Percentiles rank a stretch among this genome's conserved stretches.
These are phyloP conservation scores for Bungarus multicinctus DNA, from an alignment of 2,113 vertebrate species.

Conservation along the genomic window DNA sequence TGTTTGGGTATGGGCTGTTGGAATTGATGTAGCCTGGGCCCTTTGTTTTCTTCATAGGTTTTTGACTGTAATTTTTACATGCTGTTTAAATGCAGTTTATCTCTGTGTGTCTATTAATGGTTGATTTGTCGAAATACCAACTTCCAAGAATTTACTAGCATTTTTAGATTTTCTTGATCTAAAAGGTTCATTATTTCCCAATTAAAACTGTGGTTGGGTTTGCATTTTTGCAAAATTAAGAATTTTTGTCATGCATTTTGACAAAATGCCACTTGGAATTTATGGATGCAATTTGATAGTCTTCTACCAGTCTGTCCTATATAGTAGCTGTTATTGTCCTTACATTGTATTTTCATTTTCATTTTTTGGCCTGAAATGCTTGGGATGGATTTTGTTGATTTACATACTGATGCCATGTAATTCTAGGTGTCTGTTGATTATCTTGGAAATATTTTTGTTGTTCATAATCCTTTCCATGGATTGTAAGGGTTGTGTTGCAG, in stretches of 20 bases:
- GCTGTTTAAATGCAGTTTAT: not conserved
- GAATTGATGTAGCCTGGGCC: not conserved
- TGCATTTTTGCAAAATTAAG: not conserved
- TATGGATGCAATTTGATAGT: not conserved
- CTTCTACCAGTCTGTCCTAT: not conserved
- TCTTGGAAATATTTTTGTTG: not conserved
- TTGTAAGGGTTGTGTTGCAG: not conserved
- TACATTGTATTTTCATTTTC: not conserved
- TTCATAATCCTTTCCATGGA: not conserved
- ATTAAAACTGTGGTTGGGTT: not conserved
- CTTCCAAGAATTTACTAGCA: not conserved
- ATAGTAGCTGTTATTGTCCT: not conserved
- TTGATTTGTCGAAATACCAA: not conserved
- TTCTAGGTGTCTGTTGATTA: not conserved
- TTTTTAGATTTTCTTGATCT: not conserved
- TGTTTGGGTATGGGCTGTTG: not conserved
- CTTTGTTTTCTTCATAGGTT: not conserved
- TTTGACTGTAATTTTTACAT: not conserved
- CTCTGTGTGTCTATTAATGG: not conserved
- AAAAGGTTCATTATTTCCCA: not conserved
- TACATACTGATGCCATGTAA: not conserved
- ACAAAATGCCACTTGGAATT: not conserved
- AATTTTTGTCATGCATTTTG: not conserved
- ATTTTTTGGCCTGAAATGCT: not conserved
- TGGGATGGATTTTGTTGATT: not conserved